phyloP scores from a whole-genome alignment of 2,113 vertebrate genomes.

The Pangasianodon gigas region DNA sequence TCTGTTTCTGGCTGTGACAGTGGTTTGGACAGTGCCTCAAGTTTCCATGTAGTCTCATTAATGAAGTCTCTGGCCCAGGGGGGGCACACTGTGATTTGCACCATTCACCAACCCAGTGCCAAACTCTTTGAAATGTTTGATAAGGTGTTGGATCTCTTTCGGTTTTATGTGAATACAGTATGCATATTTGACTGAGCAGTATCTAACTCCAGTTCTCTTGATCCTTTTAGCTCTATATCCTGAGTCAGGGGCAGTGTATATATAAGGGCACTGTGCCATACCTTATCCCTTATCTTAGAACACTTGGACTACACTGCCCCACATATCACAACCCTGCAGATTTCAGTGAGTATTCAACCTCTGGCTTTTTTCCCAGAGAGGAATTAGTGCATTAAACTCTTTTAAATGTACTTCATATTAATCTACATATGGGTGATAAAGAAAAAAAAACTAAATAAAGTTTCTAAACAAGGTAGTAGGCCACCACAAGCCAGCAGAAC shows the following conservation, averaged over 20 bases:
- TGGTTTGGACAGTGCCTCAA: conserved; percentile 92
- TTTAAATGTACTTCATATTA: background rate
- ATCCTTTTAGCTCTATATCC: conserved; percentile 86
- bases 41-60: conserved; percentile 95
- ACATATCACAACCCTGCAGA: conserved; percentile 98
- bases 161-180: no score
- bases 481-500: no score
- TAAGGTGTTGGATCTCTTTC: conserved; percentile 76
- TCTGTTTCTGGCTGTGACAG: conserved; percentile 64
- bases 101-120: conserved; percentile 98
- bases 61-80: conserved; percentile 93
- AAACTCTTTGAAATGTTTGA: conserved; percentile 99
- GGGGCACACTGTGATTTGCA: conserved; percentile 96
- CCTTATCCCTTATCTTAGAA: conserved; percentile 95
- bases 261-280: conserved; percentile 92
- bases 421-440: no score
- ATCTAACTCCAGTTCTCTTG: no score
- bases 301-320: conserved; percentile 90
- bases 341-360: conserved; percentile 85
- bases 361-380: no score
- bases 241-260: conserved; percentile 98
- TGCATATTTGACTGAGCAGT: no score
- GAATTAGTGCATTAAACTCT: no score
- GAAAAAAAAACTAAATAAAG: no score
- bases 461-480: no score